Evolutionary conservation across 2,888 invertebrate genomes (phyloP).

Genomic region (Girardia tigrina): DNA sequence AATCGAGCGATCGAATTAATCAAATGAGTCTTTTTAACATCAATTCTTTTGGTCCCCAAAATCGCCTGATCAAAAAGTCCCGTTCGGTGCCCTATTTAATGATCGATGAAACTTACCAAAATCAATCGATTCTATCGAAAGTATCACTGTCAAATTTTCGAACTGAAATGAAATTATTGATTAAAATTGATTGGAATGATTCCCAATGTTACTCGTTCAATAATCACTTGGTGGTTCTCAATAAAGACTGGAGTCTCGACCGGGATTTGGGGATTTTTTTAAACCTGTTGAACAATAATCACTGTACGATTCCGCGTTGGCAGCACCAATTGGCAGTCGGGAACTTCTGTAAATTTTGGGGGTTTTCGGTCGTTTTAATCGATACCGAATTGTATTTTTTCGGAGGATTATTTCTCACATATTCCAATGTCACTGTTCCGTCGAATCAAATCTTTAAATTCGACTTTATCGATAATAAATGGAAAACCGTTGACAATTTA

Average conservation of each 20-base stretch:
- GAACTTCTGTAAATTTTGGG: neutral
- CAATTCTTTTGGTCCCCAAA: no score
- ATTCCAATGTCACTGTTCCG: neutral
- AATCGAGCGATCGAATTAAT: neutral
- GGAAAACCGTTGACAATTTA: neutral
- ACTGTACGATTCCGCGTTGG: neutral
- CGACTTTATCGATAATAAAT: neutral
- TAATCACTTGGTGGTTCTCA: neutral
- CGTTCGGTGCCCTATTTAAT: neutral
- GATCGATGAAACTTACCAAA: neutral
- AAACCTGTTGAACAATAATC: neutral
- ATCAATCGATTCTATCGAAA: neutral
- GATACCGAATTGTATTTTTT: neutral
- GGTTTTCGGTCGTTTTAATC: neutral
- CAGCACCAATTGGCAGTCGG: neutral
- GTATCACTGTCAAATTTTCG: neutral
- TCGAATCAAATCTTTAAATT: neutral
- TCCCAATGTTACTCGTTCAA: neutral
- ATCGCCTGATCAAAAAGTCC: neutral
- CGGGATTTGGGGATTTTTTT: neutral
- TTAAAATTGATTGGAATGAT: neutral
- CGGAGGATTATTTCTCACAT: neutral
- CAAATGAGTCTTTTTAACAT: neutral
- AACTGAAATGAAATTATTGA: neutral
- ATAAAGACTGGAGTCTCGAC: neutral